Percentiles rank a stretch among this genome's conserved stretches.
phyloP scores from a whole-genome alignment of 2,888 invertebrate genomes.

The Dolichomitus sp. region DNA sequence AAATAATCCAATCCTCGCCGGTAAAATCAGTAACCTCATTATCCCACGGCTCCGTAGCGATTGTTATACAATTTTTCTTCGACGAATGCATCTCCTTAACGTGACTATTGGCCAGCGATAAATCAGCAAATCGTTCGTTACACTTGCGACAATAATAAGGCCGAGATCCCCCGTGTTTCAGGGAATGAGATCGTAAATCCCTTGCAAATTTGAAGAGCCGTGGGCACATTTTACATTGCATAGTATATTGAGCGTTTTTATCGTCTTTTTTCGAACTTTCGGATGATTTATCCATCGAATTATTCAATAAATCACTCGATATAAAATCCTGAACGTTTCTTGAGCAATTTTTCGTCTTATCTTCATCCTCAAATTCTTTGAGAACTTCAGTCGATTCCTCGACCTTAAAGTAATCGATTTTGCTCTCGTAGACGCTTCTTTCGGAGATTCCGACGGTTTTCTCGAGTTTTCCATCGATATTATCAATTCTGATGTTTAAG shows the following conservation, averaged over 20 bases:
- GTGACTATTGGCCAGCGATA: slow-evolving; percentile 49
- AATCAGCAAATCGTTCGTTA: slow-evolving; percentile 46
- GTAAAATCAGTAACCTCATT: slow-evolving; percentile 53
- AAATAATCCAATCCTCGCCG: slow-evolving; percentile 54
- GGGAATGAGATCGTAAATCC: slow-evolving; percentile 55
- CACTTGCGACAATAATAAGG: slow-evolving; percentile 62
- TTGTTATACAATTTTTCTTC: slow-evolving; percentile 33
- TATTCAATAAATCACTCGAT: slow-evolving; percentile 9
- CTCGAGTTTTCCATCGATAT: not conserved
- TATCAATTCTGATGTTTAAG: not conserved
- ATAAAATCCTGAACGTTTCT: not conserved
- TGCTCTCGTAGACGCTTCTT: not conserved
- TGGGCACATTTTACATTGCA: slow-evolving; percentile 49
- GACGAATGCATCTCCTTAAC: slow-evolving; percentile 30
- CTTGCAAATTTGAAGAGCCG: slow-evolving; percentile 51
- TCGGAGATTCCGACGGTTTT: not conserved
- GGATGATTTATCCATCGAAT: not conserved
- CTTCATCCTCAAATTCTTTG: not conserved
- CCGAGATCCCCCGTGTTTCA: slow-evolving; percentile 47
- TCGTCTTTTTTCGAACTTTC: not conserved
- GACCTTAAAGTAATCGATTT: not conserved
- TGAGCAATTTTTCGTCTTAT: not conserved
- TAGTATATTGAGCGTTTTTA: not conserved
- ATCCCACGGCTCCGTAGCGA: slow-evolving; percentile 39
- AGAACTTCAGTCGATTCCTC: not conserved